Evolutionary conservation across 1,140 invertebrate species (phyloP), one percentile per base, ranked within the genome.

Genomic region (Colletes gigas): DNA sequence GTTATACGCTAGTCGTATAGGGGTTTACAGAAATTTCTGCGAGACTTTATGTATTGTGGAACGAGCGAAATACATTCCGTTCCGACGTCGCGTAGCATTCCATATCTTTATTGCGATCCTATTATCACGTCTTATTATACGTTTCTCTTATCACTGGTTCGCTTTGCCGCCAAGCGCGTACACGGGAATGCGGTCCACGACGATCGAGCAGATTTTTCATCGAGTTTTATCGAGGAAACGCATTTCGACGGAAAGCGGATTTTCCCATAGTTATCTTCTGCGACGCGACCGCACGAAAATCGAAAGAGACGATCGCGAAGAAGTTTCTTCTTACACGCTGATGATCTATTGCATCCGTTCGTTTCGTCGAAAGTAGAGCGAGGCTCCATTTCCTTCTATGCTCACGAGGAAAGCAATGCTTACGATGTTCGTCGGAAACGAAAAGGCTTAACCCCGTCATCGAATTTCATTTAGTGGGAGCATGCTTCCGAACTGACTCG

Each of bases 71-170:
- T 50, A 73, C 77, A 79, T 79, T 79, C 77, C 77, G 62, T 65
- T 65, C 70, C 19, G 60, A 47, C 60, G 60, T 57, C 77, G 60
- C 63, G 59, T 50, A 30, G 30, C 30, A 19, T 79, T 72, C 54
- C 69, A 62, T 79, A 79, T 79, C 77, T 79, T 79, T 79, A 79
- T 73, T 79, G 70, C 77, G 66, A 80, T 72, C 72, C 63, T 63
- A 80, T 80, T 80, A 74, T 80, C 72, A 75, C 78, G 72, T 80
- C 78, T 80, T 74, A 80, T 80, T 80, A 80, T 66, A 75, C 78
- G 72, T 75, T 75, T 52, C 78, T 72, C 71, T 80, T 80, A 80
- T 80, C 78, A 74, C n/a, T 7, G 54, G 54, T 47, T 54, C 77
- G 69, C 19, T 15, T 73, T 50, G 50, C 10, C 54, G 71, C 68